Base-by-base conservation (phyloP, 2,797 vertebrate genomes). In the Paratrypauchen microcephalus region DNA sequence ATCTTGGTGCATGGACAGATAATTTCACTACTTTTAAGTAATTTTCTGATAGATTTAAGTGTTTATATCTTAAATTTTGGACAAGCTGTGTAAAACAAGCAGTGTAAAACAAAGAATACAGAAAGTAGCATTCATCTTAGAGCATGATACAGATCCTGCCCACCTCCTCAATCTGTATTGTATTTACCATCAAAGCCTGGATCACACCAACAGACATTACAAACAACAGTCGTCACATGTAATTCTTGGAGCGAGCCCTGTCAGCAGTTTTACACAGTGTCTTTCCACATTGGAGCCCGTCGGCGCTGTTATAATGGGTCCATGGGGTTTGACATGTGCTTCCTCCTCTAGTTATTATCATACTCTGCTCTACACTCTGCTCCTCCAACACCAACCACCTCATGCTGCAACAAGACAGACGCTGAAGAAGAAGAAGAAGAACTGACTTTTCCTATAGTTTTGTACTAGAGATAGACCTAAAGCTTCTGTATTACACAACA, bases 331-430 rank as follows among this genome's bases (percentile, higher is more conserved):
- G 63, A 50, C 63, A 32, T 65, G 63, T n/a, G 26, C 62, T 64
- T 65, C 50, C 47, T 50, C 63, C 28, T 50, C 26, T 6, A 30
- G 63, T 50, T 47, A 50, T 65, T 65, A 30, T 30, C 63, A 65
- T 50, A 47, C 62, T 65, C 62, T 26, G 32, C 32, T n/a, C 36
- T 23, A 5, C 41, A 23, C 60, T 41, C 12, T 36, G 50, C 63
- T 21, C 32, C 50, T 66, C 79, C 84, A 76, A 79, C 74, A 80
- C 70, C 78, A 72, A 76, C 79, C 69, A 62, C 76, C 75, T 71
- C 79, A 84, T 76, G 77, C 80, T 79, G 75, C 50, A 80, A 73
- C 79, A 75, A 81, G 87, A 87, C 89, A 89, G 85, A 81, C 84
- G 88, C 77, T 86, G 73, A 86, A 82, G 85, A 72, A 75, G 68